These are phyloP conservation scores for Platyscelio sp. DNA, from an alignment of 2,888 invertebrate species.

Conservation along the genomic window DNA sequence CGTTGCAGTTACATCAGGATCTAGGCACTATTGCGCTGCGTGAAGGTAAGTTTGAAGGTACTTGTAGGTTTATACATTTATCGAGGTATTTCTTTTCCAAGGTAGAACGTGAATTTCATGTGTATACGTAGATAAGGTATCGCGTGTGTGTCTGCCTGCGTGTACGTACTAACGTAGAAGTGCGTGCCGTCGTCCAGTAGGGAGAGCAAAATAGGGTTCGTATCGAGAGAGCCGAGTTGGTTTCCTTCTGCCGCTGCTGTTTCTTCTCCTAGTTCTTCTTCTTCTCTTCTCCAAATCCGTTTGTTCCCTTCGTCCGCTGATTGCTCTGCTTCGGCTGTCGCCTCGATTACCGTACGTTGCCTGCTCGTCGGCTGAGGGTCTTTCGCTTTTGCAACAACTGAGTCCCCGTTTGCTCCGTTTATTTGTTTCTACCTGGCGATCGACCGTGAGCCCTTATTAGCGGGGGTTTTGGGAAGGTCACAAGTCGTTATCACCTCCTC, in stretches of 20 bases:
- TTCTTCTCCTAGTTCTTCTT: conserved; percentile 42
- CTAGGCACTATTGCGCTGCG: conserved; percentile 84
- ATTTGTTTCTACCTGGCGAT: conserved; percentile 34
- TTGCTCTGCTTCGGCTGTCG: conserved; percentile 62
- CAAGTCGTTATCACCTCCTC: conserved; percentile 84
- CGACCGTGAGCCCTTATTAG: conserved; percentile 71
- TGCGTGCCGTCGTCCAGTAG: conserved; percentile 50
- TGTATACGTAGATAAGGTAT: conserved; percentile 64
- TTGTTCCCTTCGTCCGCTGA: conserved; percentile 12
- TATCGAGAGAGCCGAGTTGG: conserved; percentile 24
- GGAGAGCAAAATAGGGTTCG: conserved; percentile 48
- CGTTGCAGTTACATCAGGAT: conserved; percentile 66
- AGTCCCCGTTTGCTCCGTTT: conserved; percentile 11
- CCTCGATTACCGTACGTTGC: conserved; percentile 41
- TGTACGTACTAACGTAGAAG: conserved; percentile 54
- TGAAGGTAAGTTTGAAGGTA: conserved; percentile 84
- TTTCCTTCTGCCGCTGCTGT: conserved; percentile 13
- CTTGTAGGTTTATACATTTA: conserved; percentile 81
- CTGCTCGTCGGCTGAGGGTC: conserved; percentile 5
- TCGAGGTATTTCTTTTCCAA: conserved; percentile 83
- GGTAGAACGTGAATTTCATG: conserved; percentile 78
- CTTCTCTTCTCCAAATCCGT: conserved; percentile 38
- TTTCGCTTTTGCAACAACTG: conserved; percentile 17
- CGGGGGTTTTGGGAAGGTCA: conserved; percentile 82
- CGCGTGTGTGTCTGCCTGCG: conserved; percentile 52